Evolutionary conservation across 1,140 invertebrate genomes (phyloP), one percentile per base, ranked within the genome.

Genomic region (Whitmania pigra): DNA sequence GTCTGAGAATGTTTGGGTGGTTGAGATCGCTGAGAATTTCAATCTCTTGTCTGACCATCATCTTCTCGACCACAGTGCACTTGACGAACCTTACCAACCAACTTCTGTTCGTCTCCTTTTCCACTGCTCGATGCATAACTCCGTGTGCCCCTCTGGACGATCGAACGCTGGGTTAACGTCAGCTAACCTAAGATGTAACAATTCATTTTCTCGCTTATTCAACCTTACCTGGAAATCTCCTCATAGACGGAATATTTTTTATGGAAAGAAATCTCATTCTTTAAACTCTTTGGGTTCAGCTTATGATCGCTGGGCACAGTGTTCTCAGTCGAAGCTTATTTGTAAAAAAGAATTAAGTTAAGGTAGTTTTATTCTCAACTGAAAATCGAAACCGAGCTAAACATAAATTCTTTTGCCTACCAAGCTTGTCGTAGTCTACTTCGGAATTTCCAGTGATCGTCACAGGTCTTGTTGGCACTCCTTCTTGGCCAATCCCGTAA

Each of bases 71-170:
- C 22, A 89, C 87, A 76, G 94, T 91, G 53, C 94, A 93, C 2
- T 93, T 93, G 77, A 99, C 97, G 81, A 99, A 99, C 84, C 99
- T 99, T 54, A 95, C 96, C 0, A 95, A 95, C 82, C 96, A 99
- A 74, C 93, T 93, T 80, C 96, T 94, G 31, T 94, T 94, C 55
- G 94, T 96, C 36, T 91, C 88, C 74, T 92, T 87, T 83, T 99
- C 96, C 53, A 94, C 87, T 79, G 94, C 97, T 40, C 96, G 86
- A 80, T 99, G 94, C 0, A 99, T 95, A 29, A 98, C 94, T 68
- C 96, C 96, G 82, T 98, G 99, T 2, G 94, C 94, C 66, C 96
- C 96, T 73, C 83, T 84, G 73, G 76, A 66, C 43, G 9, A 49
- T 49, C 9, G 13, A 49, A 49, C 13, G 9, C 15, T 49, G 43